These are phyloP conservation scores for Hyperopisus bebe DNA, from an alignment of 2,113 vertebrate genomes.

Conservation along the genomic window DNA sequence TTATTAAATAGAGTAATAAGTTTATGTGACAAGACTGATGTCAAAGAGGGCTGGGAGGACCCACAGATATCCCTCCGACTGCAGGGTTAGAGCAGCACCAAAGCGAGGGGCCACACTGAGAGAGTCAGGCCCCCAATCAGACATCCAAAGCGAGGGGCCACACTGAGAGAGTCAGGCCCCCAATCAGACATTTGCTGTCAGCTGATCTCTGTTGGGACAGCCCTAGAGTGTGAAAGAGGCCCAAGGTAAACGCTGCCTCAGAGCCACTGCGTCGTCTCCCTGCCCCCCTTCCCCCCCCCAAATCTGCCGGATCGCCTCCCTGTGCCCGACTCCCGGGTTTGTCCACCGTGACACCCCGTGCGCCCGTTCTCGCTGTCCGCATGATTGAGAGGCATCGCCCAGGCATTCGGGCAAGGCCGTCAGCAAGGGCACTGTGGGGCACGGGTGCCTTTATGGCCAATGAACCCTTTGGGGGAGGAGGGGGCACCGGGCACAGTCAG, in stretches of 20 bases:
- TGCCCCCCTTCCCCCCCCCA: neutral
- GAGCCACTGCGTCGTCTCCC: neutral
- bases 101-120: neutral
- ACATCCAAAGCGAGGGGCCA: too few relatives aligned
- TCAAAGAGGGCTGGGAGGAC: neutral
- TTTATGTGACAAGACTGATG: neutral
- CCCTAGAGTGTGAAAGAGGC: neutral
- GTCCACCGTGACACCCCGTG: neutral
- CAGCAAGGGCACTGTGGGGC: conserved; percentile 14
- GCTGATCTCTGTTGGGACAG: neutral
- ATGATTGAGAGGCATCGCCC: conserved; percentile 17
- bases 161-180: neutral
- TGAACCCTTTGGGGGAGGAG: neutral
- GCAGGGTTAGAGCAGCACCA: neutral
- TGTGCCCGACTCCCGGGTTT: neutral
- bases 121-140: neutral
- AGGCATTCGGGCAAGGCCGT: conserved; percentile 14
- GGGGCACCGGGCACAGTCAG: neutral
- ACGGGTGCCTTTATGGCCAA: neutral
- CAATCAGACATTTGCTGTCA: neutral
- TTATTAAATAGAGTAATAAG: neutral
- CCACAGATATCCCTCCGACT: neutral
- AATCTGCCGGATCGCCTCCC: neutral
- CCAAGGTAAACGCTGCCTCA: neutral
- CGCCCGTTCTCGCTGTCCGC: neutral